Percentiles rank a stretch among this genome's conserved stretches.
phyloP scores from a whole-genome alignment of 2,797 vertebrate species.

The Pangasius sanitwongsei region DNA sequence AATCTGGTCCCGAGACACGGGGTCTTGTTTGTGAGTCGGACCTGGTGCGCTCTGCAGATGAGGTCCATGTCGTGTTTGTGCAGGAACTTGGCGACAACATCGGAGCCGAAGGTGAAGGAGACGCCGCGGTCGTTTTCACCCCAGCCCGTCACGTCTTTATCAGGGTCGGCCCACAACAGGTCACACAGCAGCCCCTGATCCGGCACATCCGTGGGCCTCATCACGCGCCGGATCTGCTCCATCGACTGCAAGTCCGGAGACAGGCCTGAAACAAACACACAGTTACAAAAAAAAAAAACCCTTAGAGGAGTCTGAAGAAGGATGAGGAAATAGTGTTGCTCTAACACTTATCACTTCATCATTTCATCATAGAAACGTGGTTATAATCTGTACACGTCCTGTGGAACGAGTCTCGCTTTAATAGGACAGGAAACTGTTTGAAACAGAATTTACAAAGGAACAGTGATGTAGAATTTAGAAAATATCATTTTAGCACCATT shows the following conservation, averaged over 20 bases:
- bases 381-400: background rate
- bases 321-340: background rate
- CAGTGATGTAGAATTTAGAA: too few relatives aligned
- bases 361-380: background rate
- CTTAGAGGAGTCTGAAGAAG: background rate
- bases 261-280: slow-evolving; percentile 64
- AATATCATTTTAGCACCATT: background rate
- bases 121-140: slow-evolving; percentile 83
- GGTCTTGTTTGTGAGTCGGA: slow-evolving; percentile 30
- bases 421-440: background rate
- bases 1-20: background rate
- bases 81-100: slow-evolving; percentile 82
- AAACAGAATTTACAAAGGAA: background rate
- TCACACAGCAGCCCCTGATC: slow-evolving; percentile 83
- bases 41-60: slow-evolving; percentile 83
- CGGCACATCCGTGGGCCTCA: slow-evolving; percentile 83
- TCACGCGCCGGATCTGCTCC: slow-evolving; percentile 82
- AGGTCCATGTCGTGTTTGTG: slow-evolving; percentile 86
- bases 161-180: slow-evolving; percentile 81
- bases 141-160: slow-evolving; percentile 83
- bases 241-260: slow-evolving; percentile 83
- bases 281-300: background rate
- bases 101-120: slow-evolving; percentile 82
- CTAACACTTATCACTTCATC: background rate
- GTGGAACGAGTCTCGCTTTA: background rate